A percentile compares a stretch with the other conserved stretches of the same genome.
Evolutionary conservation across 2,888 invertebrate species (phyloP).

Genomic region (Nesidiocoris tenuis): DNA sequence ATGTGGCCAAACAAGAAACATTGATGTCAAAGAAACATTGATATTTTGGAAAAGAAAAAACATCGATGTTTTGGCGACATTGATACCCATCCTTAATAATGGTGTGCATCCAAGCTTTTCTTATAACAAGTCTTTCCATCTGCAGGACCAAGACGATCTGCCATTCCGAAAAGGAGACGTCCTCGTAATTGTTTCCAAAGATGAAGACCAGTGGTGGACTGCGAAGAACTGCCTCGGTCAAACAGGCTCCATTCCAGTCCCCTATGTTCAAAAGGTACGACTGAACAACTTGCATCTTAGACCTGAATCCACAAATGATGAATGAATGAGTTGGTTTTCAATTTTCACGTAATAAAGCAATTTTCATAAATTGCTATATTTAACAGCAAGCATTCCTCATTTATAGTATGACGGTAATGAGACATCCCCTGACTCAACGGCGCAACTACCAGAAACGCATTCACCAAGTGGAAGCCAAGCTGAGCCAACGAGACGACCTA

Average conservation of each 20-base stretch:
- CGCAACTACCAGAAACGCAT: conserved; percentile 46
- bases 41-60: no score
- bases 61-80: no score
- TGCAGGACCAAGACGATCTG: conserved; percentile 94
- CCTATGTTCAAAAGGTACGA: conserved; percentile 82
- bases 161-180: conserved; percentile 91
- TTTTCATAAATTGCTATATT: neutral
- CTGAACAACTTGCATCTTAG: no score
- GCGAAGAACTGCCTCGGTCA: conserved; percentile 84
- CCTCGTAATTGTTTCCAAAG: conserved; percentile 85
- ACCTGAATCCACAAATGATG: no score
- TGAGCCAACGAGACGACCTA: conserved; percentile 55
- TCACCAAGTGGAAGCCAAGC: conserved; percentile 52
- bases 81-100: no score
- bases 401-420: conserved; percentile 49
- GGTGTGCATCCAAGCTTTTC: no score
- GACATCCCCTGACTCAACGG: conserved; percentile 31
- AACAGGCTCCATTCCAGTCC: conserved; percentile 93
- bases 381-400: no score
- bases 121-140: no score
- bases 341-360: no score
- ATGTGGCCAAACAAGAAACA: no score
- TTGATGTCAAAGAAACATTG: no score
- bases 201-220: conserved; percentile 99
- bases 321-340: no score